phyloP scores from a whole-genome alignment of 2,797 vertebrate genomes.

The Catamblyrhynchus diadema region DNA sequence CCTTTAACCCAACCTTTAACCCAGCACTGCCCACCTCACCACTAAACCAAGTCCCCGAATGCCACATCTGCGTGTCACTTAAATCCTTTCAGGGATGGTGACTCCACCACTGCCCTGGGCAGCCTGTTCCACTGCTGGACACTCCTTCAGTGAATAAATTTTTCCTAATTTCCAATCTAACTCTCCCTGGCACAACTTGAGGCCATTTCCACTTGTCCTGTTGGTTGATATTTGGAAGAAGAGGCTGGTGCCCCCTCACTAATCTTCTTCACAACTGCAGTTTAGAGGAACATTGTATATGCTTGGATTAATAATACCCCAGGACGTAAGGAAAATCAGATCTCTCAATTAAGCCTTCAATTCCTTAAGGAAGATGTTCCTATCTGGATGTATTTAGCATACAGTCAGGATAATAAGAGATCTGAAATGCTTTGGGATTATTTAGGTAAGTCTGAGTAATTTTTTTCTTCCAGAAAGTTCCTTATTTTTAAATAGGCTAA shows the following conservation, averaged over 20 bases:
- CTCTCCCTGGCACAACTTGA: not conserved
- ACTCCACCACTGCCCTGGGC: not conserved
- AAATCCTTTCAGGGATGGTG: not conserved
- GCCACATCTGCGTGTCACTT: accelerated
- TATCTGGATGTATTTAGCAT: not conserved
- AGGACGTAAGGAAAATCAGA: not conserved
- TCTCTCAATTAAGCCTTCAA: not conserved
- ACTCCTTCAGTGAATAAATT: not conserved
- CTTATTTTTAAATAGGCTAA: not conserved
- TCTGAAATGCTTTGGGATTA: not conserved
- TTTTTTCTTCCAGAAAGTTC: not conserved
- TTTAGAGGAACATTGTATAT: not conserved
- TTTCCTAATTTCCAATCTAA: not conserved
- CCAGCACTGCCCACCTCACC: not conserved
- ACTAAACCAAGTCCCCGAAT: accelerated
- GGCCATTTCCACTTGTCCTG: not conserved
- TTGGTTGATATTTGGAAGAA: accelerated
- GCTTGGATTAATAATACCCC: not conserved
- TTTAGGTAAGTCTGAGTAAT: not conserved
- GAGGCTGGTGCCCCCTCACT: not conserved
- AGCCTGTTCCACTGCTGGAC: not conserved
- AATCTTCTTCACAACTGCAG: not conserved
- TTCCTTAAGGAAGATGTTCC: not conserved
- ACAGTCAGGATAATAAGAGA: not conserved
- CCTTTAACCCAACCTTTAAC: not conserved